Conservation (phyloP, 37 sponge, comb jelly and placozoan species). For the Theonella swinhoei region DNA sequence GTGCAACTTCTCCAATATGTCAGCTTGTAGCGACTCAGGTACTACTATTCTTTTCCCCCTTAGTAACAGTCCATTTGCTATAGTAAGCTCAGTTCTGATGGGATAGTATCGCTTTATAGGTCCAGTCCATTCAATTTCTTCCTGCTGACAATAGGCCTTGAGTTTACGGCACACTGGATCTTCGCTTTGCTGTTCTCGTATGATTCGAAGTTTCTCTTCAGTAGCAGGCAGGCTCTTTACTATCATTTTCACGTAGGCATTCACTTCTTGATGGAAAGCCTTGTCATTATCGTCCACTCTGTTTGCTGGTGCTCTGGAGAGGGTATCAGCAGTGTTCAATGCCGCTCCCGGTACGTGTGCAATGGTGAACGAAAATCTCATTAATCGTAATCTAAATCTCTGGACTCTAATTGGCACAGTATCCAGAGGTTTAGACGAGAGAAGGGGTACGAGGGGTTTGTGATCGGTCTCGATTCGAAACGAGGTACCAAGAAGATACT, state of each 20-base stretch:
- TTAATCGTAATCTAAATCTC: neutral
- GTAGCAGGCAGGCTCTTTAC: neutral
- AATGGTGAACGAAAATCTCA: neutral
- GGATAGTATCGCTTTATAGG: neutral
- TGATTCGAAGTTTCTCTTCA: neutral
- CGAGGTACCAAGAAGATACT: slow-evolving; percentile 1
- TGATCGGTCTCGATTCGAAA: slow-evolving; percentile 36
- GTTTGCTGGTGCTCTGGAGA: slow-evolving; percentile 7
- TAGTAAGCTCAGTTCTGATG: neutral
- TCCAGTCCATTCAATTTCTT: neutral
- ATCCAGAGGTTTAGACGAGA: slow-evolving; percentile 17
- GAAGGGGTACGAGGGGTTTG: slow-evolving; percentile 46
- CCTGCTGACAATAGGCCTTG: slow-evolving; percentile 15
- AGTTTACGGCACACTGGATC: neutral
- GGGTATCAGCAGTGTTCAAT: slow-evolving; percentile 3
- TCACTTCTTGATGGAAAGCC: neutral
- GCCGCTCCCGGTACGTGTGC: slow-evolving; percentile 1
- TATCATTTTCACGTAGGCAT: neutral
- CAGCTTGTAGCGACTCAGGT: neutral
- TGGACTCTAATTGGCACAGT: slow-evolving; percentile 29
- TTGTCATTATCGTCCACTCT: neutral
- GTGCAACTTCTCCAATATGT: no score
- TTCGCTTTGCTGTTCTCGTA: neutral
- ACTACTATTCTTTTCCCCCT: neutral
- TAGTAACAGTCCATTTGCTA: neutral